Conservation (phyloP, 1,140 invertebrate species). For the Drepana arcuata region DNA sequence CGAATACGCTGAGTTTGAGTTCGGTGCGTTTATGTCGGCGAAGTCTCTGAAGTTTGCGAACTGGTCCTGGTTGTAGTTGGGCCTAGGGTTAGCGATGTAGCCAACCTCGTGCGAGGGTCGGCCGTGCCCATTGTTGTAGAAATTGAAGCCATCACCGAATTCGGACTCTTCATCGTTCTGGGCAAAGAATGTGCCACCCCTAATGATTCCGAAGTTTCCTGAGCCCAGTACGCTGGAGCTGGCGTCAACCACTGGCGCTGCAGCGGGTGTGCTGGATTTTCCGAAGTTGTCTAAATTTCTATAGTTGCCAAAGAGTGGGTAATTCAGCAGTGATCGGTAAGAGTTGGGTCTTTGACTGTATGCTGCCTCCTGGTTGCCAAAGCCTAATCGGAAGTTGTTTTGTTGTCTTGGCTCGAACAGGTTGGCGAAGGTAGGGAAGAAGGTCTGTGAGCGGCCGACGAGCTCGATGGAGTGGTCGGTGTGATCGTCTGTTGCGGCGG, state of each 20-base stretch:
- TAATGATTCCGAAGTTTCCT: constrained; percentile 90
- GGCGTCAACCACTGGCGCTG: constrained; percentile 54
- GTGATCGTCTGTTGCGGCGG: constrained; percentile 32
- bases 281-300: constrained; percentile 48
- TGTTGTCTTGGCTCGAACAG: constrained; percentile 61
- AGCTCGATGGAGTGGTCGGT: constrained; percentile 62
- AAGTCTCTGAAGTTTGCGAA: constrained; percentile 92
- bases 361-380: constrained; percentile 61
- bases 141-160: constrained; percentile 57
- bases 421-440: constrained; percentile 66
- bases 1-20: constrained; percentile 85
- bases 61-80: constrained; percentile 78
- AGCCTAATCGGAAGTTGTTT: constrained; percentile 52
- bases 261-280: constrained; percentile 42
- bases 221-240: constrained; percentile 78
- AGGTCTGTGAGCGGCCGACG: constrained; percentile 57
- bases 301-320: constrained; percentile 58
- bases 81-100: constrained; percentile 72
- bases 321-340: constrained; percentile 61
- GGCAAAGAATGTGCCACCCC: constrained; percentile 88
- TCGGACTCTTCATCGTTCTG: constrained; percentile 69
- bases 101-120: constrained; percentile 75
- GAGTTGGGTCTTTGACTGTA: constrained; percentile 68
- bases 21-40: constrained; percentile 88
- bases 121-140: constrained; percentile 78